Base-by-base conservation (phyloP, 2,888 invertebrate genomes). In the Sminthurides aquaticus region DNA sequence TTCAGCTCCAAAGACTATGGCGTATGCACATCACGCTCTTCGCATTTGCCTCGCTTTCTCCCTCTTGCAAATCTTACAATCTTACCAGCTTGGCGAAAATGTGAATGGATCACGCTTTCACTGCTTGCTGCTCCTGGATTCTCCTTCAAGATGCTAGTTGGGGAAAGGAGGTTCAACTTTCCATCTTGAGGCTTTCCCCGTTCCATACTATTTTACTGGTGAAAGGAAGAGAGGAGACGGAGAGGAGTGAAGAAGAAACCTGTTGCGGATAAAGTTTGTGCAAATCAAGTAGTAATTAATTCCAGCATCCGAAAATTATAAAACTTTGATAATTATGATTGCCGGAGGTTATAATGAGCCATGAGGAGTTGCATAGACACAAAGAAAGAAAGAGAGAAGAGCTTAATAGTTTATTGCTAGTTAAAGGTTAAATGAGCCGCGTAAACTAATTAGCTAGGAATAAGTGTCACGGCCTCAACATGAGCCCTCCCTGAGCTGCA, bases 381-480 rank as follows among this genome's bases (percentile, higher is more conserved):
- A 34, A 34, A 34, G 43, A 34, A 34, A 34, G 43, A 34, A 34
- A 34, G 43, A 34, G 43, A 34, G 43, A 34, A 34, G 43, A 34
- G 43, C 57, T 27, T 20, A 20, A 58, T 58, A 28, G 27, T 28
- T 58, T 58, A 29, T 58, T 58, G 22, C 29, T 29, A 22, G 20
- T 58, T 20, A 34, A 59, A 29, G 48, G 59, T 59, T 59, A 59
- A 59, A 59, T 59, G 59, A 48, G 48, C 8, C 43, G 24, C 43
- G 24, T 59, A 59, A 59, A 59, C 59, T 59, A 59, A 59, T 59
- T 59, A 59, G 48, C 48, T 11, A 18, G 18, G 43, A 34, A 34
- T 34, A 34, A 34, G 43, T 34, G 43, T 34, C 43, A 34, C 43
- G 43, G 43, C 15, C 43, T 15, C 43, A 34, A 34, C 43, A 34